Base-by-base conservation (phyloP, 2,797 vertebrate species). In the Nyctibius grandis region DNA sequence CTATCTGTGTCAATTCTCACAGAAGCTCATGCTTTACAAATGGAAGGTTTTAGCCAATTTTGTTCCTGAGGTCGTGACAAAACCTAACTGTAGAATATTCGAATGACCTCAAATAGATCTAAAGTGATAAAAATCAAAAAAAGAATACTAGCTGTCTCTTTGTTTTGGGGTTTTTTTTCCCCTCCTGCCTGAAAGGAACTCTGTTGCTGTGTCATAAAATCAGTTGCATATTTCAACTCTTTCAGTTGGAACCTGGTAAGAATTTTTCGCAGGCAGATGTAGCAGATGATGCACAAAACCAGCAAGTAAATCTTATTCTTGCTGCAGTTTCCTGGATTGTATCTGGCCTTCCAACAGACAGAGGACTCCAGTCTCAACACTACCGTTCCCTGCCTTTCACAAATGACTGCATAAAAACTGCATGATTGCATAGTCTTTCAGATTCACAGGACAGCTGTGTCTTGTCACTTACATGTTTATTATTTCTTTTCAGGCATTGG, bases 401-500 rank as follows among this genome's bases (percentile, higher is more conserved):
- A 89, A 93, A 93, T 88, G 45, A 57, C 88, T 78, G 36, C 70
- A 48, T 74, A 68, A 79, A 93, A 77, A 56, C 47, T 94, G 86
- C 88, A 95, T 89, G 95, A 87, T 88, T 47, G 19, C 36, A 38
- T 33, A 91, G n/a, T n/a, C 64, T 65, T 97, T 95, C 48, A 40
- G 76, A 76, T 91, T 88, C 53, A 65, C 17, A 48, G 60, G 79
- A 74, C 88, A 83, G 34, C 88, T 93, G 47, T 80, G 28, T 87
- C 82, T 73, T 89, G 34, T 93, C 90, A 91, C 95, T 94, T 93
- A 95, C 59, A 67, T 42, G 28, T 95, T 85, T 97, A 90, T 96
- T 97, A 81, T 97, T 96, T 96, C 85, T 97, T 97, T 97, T 89
- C 91, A 98, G 98, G 98, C 98, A 94, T 93, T 98, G 98, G 98